These are phyloP conservation scores for Zalophus californianus DNA, from an alignment of 2,797 vertebrate genomes.

Conservation along the genomic window DNA sequence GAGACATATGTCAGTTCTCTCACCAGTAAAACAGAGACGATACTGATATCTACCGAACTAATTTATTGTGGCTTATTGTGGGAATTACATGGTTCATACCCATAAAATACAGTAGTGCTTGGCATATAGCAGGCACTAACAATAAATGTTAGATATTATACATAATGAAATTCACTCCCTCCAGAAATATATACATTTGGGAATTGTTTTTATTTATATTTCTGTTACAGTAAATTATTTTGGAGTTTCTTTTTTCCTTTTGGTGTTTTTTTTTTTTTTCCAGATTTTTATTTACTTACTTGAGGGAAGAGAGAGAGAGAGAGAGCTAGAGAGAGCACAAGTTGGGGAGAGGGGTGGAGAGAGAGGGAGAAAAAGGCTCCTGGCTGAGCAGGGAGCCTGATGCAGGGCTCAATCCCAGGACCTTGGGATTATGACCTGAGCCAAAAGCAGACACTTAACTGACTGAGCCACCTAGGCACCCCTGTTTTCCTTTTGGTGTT, in stretches of 20 bases:
- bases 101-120: background rate
- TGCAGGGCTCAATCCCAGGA: background rate
- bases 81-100: background rate
- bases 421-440: background rate
- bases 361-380: background rate
- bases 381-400: background rate
- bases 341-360: background rate
- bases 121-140: background rate
- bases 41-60: background rate
- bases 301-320: too few relatives aligned
- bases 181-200: background rate
- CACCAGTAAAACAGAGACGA: background rate
- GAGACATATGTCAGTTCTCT: background rate
- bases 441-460: background rate
- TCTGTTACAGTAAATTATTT: constrained; percentile 46
- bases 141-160: background rate
- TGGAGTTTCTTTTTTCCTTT: background rate
- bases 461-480: background rate
- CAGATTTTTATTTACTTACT: background rate
- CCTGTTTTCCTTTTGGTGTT: constrained; percentile 31
- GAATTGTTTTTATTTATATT: constrained; percentile 36
- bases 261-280: background rate
- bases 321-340: background rate
- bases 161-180: background rate
- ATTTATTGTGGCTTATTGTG: background rate